These are phyloP conservation scores for Ischnus inquisitorius DNA, from an alignment of 2,888 invertebrate genomes.

Conservation along the genomic window DNA sequence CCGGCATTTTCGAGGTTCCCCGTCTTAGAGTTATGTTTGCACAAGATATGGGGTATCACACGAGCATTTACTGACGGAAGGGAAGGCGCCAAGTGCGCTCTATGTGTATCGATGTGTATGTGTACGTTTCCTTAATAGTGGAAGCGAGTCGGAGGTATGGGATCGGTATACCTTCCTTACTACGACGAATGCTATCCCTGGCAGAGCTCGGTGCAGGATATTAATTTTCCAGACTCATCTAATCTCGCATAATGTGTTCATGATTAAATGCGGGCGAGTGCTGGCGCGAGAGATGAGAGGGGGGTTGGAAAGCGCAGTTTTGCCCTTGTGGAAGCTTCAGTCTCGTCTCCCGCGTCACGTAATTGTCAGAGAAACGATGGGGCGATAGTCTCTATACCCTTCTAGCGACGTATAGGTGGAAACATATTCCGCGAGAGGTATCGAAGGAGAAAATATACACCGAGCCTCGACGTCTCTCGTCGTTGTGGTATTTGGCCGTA, in stretches of 20 bases:
- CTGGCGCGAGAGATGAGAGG: not conserved
- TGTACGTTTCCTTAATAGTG: too few species aligned
- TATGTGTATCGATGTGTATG: not conserved
- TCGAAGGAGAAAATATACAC: slow-evolving; percentile 36
- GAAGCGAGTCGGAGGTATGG: not conserved
- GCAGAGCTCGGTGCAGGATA: slow-evolving; percentile 72
- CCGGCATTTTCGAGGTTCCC: slow-evolving; percentile 14
- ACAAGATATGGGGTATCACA: slow-evolving; percentile 41
- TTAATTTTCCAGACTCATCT: slow-evolving; percentile 81
- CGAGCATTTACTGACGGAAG: slow-evolving; percentile 41
- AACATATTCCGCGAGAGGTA: slow-evolving; percentile 19
- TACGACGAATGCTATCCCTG: not conserved
- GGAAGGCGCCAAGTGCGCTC: slow-evolving; percentile 1
- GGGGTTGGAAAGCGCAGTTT: not conserved
- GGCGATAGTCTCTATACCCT: not conserved
- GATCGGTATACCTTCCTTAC: slow-evolving; percentile 20
- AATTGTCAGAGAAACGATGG: slow-evolving; percentile 34
- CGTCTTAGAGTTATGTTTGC: slow-evolving; percentile 36
- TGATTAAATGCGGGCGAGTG: slow-evolving; percentile 77
- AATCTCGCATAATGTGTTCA: slow-evolving; percentile 81
- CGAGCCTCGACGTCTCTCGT: slow-evolving; percentile 1
- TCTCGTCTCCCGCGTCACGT: slow-evolving; percentile 10
- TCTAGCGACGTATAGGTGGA: not conserved
- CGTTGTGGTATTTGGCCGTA: slow-evolving; percentile 16
- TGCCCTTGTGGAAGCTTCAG: slow-evolving; percentile 12